Evolutionary conservation across 2,113 vertebrate species (phyloP), one percentile per base, ranked within the genome.

Genomic region (Lepus timidus): DNA sequence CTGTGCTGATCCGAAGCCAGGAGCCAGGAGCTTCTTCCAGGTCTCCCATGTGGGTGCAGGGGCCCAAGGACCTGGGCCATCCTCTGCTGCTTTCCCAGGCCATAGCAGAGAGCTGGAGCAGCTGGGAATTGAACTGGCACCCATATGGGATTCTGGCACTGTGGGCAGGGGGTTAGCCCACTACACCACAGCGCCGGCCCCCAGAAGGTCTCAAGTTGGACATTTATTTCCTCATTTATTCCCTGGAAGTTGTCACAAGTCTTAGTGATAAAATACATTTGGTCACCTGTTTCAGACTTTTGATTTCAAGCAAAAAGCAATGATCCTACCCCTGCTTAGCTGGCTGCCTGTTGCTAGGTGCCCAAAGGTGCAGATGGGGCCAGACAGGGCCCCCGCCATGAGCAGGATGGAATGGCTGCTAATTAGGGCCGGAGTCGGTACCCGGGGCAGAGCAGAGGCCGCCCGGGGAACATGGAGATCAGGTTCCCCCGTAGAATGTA

Each of bases 311-410:
- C 87, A 95, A 62, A 93, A 91, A 80, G 80, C 65, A 94, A 96
- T 97, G 81, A 95, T 85, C 85, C 93, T 93, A 84, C 74, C 67
- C 61, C 81, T 58, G 68, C 75, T 76, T 90, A 22, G 13, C 64
- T 58, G 3, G 6, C 58, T 95, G 86, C 68, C 82, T 92, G 96
- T 87, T 95, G 96, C 94, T 74, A 96, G 90, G 90, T 93, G 88
- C 88, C 0, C 0, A 96, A 92, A 94, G 88, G 76, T 79, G 92
- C 73, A 85, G 85, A 91, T 61, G 5, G 13, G 36, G 5, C 55
- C 80, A 92, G 93, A 91, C 62, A 71, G 3, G 29, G 76, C 64
- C 95, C 90, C 44, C 64, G 91, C 88, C 92, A 52, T 0, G 4
- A 93, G 71, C 76, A 90, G 74, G 95, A 96, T 67, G 61, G 85